Base-by-base conservation (phyloP, 2,113 vertebrate genomes). In the Sorex fumeus region DNA sequence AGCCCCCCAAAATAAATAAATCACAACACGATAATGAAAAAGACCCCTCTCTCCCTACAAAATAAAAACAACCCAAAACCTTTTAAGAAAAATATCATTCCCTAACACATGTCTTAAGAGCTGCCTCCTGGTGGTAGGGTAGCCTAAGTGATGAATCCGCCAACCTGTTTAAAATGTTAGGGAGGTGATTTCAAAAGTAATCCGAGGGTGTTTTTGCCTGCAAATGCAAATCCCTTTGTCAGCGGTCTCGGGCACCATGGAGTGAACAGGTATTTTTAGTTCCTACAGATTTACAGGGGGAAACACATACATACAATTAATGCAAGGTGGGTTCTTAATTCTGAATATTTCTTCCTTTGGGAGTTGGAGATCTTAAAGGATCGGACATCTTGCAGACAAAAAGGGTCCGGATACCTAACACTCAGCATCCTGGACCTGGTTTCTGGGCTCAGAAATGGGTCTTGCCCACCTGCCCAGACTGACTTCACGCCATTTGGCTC, bases 61-160 rank as follows among this genome's bases (percentile, higher is more conserved):
- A 60, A 60, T 19, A 60, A 40, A 40, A 40, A 40, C 40, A 40
- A 40, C 87, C 89, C 78, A 25, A 85, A 97, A 96, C 86, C 86
- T 96, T 94, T 81, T 95, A 97, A 95, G 95, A 97, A 95, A 95
- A 85, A 90, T 80, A 84, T 66, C 8, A 32, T 75, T 84, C 86
- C 81, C 86, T 62, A 90, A 75, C 92, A 93, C 88, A 88, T 94
- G 94, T 91, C 67, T 87, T 91, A 95, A 88, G 93, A 94, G 91
- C 92, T 96, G 90, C 90, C 95, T 87, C 97, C 87, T 97, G 96
- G 96, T 81, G 69, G 91, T 82, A 91, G 74, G 69, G 92, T 84
- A 91, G 74, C 76, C 91, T 91, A 78, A 57, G 64, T 94, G 94
- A 93, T 78, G 82, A 60, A 80, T 93, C 94, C 76, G 60, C 93